Evolutionary conservation across 2,113 vertebrate species (phyloP), one percentile per base, ranked within the genome.

Genomic region (Scophthalmus maximus): DNA sequence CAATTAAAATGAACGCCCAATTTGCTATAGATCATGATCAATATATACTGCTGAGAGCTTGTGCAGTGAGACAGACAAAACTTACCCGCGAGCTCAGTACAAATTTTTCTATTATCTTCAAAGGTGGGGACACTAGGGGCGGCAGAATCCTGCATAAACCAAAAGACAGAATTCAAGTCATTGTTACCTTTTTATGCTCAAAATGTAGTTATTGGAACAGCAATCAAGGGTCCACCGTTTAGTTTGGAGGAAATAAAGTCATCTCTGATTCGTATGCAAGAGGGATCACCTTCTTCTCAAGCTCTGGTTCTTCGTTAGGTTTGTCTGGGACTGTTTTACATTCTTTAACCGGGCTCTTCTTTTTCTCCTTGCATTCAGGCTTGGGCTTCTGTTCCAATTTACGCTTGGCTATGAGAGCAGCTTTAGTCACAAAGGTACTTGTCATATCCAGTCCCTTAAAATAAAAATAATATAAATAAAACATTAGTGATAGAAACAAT

Each of bases 341-440:
- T 52, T 82, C 73, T 81, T 88, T 89, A 40, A 66, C 64, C 0
- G 50, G 66, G 1, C 2, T 18, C 68, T 84, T 89, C 51, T 65
- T 88, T 22, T 82, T 86, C 20, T 81, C 78, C 36, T 44, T 88
- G 47, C 27, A 65, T 57, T 89, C 83, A 6, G 23, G 7, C n/a
- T 15, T 74, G 2, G 72, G n/a, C 56, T 83, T 92, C 44, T 81
- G 70, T 49, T 89, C 88, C 47, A 86, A 7, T 73, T 92, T 81
- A 62, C 83, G 81, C 18, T 68, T 80, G 5, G 82, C 89, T 69
- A 88, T 91, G 4, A 76, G 53, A 57, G 88, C 88, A 52, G 91
- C 90, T 80, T 92, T 91, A 36, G 65, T 87, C 32, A 93, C 86
- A 80, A 93, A 93, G 27, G 36, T 44, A 76, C 90, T 91, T 1